A percentile compares a stretch with the other conserved stretches of the same genome.
Evolutionary conservation across 1,140 invertebrate species (phyloP).

Genomic region (Asobara japonica): DNA sequence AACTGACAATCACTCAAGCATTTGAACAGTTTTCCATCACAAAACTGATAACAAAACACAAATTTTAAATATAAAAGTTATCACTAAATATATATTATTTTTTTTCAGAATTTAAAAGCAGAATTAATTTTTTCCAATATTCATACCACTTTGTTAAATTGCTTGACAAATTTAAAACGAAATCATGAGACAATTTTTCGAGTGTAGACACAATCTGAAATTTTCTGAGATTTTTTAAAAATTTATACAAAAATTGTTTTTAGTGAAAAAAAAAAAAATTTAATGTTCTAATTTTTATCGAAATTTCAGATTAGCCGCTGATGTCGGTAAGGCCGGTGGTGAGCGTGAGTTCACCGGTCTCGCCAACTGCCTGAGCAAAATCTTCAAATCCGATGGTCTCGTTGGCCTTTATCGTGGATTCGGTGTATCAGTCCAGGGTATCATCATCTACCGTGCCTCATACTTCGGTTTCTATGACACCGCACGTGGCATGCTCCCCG

Average conservation of each 20-base stretch:
- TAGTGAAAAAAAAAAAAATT: too few species aligned
- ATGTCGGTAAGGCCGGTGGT: constrained; percentile 79
- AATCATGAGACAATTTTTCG: too few species aligned
- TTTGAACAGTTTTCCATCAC: too few species aligned
- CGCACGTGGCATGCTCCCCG: constrained; percentile 86
- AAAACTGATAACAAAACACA: too few species aligned
- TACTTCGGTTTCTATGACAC: constrained; percentile 96
- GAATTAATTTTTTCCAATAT: background rate
- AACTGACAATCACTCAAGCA: too few species aligned
- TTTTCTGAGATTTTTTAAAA: too few species aligned
- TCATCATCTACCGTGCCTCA: constrained; percentile 87
- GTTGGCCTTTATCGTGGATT: constrained; percentile 90
- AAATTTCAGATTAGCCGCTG: constrained; percentile 76
- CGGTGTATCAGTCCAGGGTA: constrained; percentile 89
- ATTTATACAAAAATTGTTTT: too few species aligned
- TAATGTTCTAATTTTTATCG: background rate
- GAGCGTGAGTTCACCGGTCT: constrained; percentile 86
- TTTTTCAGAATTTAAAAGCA: too few species aligned
- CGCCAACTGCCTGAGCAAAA: constrained; percentile 84
- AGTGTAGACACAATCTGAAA: too few species aligned
- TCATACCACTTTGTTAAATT: background rate
- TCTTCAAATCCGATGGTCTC: constrained; percentile 84
- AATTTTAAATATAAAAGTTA: too few species aligned
- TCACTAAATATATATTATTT: too few species aligned
- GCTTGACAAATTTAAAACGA: too few species aligned